Percentiles rank a stretch among this genome's conserved stretches.
phyloP scores from a whole-genome alignment of 1,140 invertebrate species.

The Drosophila orena region DNA sequence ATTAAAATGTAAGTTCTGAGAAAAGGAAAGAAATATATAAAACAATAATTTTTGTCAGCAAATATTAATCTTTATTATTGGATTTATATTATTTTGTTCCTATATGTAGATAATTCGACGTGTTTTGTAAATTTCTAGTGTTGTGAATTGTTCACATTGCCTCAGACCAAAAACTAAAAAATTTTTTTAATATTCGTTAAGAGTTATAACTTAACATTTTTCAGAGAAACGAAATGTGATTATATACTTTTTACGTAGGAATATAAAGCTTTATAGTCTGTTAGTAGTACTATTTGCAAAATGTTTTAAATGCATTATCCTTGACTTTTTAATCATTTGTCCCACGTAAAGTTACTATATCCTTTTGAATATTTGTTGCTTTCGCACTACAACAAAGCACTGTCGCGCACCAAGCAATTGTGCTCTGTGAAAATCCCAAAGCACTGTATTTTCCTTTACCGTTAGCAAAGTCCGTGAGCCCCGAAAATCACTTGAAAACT shows the following conservation, averaged over 20 bases:
- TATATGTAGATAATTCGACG: not conserved
- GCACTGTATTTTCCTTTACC: conserved; percentile 50
- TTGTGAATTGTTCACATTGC: too few relatives aligned
- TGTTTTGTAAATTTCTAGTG: too few relatives aligned
- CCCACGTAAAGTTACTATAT: not conserved
- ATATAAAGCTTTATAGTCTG: too few relatives aligned
- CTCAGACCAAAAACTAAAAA: not conserved
- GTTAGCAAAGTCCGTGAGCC: conserved; percentile 52
- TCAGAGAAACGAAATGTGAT: too few relatives aligned
- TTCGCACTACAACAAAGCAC: conserved; percentile 10
- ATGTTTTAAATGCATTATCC: not conserved
- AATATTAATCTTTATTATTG: not conserved
- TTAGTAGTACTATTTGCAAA: too few relatives aligned
- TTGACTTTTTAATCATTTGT: not conserved
- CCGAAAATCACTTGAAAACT: conserved; percentile 67
- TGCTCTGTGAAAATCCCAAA: conserved; percentile 2
- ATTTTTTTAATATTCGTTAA: too few relatives aligned
- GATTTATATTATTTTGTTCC: not conserved
- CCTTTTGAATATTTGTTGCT: conserved; percentile 12
- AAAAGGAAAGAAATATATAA: too few relatives aligned
- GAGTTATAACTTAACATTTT: too few relatives aligned
- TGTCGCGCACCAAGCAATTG: conserved; percentile 4
- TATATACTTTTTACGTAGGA: too few relatives aligned
- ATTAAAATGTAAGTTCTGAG: too few relatives aligned
- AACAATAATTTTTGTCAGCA: not conserved